Evolutionary conservation across 2,888 invertebrate species (phyloP).

Genomic region (Orthosia gracilis): DNA sequence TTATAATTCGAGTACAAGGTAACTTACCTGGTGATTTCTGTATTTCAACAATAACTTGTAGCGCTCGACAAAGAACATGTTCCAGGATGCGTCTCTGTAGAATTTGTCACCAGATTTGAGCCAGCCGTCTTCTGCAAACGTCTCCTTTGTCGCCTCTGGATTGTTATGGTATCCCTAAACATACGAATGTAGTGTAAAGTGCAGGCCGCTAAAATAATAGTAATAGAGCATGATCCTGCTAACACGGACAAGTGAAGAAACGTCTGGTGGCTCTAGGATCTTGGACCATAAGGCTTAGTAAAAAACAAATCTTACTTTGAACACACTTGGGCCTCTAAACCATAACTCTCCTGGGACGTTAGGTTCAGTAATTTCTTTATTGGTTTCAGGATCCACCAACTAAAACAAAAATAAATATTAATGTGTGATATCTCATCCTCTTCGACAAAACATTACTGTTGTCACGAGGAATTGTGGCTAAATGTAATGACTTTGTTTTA

Average conservation of each 20-base stretch:
- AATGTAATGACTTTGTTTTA: too few relatives aligned
- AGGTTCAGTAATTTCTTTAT: conserved; percentile 76
- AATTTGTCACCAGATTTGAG: conserved; percentile 89
- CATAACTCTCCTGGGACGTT: conserved; percentile 85
- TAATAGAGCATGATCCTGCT: too few relatives aligned
- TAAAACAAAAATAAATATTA: conserved; percentile 62
- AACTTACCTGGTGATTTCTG: conserved; percentile 81
- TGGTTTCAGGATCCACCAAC: conserved; percentile 82
- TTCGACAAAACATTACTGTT: too few relatives aligned
- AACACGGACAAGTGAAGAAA: too few relatives aligned
- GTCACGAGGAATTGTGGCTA: too few relatives aligned
- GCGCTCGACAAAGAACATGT: conserved; percentile 87
- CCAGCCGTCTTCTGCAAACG: conserved; percentile 85
- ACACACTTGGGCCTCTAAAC: conserved; percentile 78
- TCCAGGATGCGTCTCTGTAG: conserved; percentile 86
- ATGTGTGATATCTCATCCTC: too few relatives aligned
- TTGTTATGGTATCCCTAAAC: conserved; percentile 81
- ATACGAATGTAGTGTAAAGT: too few relatives aligned
- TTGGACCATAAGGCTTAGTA: too few relatives aligned
- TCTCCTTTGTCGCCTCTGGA: conserved; percentile 80
- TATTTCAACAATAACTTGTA: conserved; percentile 90
- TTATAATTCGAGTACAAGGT: too few relatives aligned
- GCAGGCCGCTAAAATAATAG: too few relatives aligned
- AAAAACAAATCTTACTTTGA: conserved; percentile 69
- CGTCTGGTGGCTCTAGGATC: too few relatives aligned